phyloP scores from a whole-genome alignment of 2,113 vertebrate genomes.

The Triplophysa tibetana region DNA sequence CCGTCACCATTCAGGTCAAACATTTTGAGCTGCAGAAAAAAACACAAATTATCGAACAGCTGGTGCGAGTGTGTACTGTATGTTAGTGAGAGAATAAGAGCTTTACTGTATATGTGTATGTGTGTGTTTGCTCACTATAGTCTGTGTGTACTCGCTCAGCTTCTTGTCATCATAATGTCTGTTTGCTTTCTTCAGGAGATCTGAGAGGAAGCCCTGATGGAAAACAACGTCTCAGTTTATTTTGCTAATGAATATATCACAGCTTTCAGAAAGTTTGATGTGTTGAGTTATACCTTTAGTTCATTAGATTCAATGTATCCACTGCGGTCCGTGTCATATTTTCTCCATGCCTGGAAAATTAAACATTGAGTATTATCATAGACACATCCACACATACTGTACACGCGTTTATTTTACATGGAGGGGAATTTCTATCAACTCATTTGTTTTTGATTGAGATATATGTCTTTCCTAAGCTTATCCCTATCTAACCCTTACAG shows the following conservation, averaged over 20 bases:
- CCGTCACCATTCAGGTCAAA: conserved; percentile 94
- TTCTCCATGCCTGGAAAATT: conserved; percentile 86
- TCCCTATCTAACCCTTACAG: no score
- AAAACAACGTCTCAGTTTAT: background rate
- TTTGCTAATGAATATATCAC: conserved; percentile 1
- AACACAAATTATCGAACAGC: conserved; percentile 28
- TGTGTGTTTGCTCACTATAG: conserved; percentile 81
- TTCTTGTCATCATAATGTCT: conserved; percentile 89
- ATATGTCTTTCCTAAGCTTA: no score
- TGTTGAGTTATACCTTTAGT: conserved; percentile 84
- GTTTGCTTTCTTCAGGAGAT: conserved; percentile 94
- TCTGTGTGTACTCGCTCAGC: conserved; percentile 93
- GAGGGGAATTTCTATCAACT: no score
- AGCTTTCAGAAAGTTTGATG: background rate
- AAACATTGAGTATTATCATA: conserved; percentile 9
- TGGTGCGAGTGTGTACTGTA: background rate
- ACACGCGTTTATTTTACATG: background rate
- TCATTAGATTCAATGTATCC: conserved; percentile 98
- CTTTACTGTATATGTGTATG: background rate
- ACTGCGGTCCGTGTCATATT: conserved; percentile 93
- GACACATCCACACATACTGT: background rate
- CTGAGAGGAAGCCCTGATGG: conserved; percentile 87
- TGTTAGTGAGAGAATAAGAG: background rate
- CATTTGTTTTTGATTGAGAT: no score
- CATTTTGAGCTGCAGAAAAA: conserved; percentile 83